Base-by-base conservation (phyloP, 2,113 vertebrate genomes). In the Pluvialis apricaria region DNA sequence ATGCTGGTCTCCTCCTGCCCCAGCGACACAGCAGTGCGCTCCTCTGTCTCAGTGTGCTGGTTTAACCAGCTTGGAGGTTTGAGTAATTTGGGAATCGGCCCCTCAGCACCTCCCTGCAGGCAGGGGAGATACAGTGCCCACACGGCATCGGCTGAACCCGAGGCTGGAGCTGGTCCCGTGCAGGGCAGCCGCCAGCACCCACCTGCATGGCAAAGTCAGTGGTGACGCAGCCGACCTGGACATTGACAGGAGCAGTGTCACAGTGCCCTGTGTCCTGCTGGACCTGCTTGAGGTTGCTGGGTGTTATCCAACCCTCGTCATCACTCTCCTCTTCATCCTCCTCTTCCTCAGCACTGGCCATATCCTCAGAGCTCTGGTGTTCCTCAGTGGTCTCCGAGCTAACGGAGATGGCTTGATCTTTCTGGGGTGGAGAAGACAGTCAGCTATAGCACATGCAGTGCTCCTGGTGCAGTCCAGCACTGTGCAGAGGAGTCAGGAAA, bases 191-290 rank as follows among this genome's bases (percentile, higher is more conserved):
- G 7, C 70, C 45, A 14, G 14, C 68, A 81, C 97, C 18, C 95
- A 99, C 99, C 99, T 99, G 99, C 99, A 99, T 99, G 93, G 99
- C 99, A 1, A 99, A 99, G 97, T 99, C 99, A 0, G 99, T 99
- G 70, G 99, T 99, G 96, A 99, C 82, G 10, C 99, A 99, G 84
- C 99, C 99, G 0, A 99, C 99, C 71, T 36, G 98, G 83, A 99
- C 89, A 1, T 97, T 93, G 2, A 83, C 36, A 0, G 98, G 97
- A n/a, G 96, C 97, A 3, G 96, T 79, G 8, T 98, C 95, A 3
- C 97, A 98, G 86, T 98, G 96, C 31, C 98, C 98, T 0, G 93
- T 57, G 22, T 99, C 98, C 97, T 98, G 98, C 96, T 99, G 99
- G 70, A 99, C 96, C 92, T 99, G 98, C 86, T 96, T 98, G 92